Evolutionary conservation across 2,888 invertebrate species (phyloP).

Genomic region (Agapostemon virescens): DNA sequence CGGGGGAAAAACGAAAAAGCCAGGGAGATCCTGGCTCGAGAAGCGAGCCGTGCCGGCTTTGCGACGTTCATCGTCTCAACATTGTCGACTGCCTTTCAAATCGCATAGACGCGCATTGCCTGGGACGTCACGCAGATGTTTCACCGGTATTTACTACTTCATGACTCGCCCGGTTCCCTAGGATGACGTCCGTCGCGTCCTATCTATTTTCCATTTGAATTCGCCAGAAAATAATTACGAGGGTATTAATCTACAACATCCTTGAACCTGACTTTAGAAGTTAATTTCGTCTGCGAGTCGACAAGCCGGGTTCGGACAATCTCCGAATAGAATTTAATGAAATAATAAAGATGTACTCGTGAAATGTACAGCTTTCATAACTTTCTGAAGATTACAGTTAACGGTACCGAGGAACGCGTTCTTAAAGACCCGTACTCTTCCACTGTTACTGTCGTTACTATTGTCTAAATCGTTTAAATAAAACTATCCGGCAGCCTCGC

Average conservation of each 20-base stretch:
- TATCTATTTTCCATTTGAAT: not conserved
- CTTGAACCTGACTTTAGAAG: not conserved
- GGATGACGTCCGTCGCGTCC: not conserved
- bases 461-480: not conserved
- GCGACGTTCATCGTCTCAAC: constrained; percentile 20
- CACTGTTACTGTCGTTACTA: not conserved
- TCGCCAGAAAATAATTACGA: not conserved
- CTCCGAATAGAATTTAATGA: not conserved
- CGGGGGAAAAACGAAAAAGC: not conserved
- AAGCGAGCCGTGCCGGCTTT: not conserved
- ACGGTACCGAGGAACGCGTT: not conserved
- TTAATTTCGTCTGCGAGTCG: not conserved
- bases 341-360: not conserved
- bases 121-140: constrained; percentile 8
- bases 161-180: not conserved
- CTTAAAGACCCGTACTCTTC: not conserved
- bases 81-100: constrained; percentile 13
- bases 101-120: not conserved
- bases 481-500: no score
- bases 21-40: not conserved
- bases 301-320: not conserved
- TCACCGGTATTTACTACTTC: not conserved
- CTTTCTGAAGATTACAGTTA: not conserved
- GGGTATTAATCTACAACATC: not conserved
- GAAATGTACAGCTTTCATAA: not conserved